Base-by-base conservation (phyloP, 2,113 vertebrate species). In the Echinops telfairi region DNA sequence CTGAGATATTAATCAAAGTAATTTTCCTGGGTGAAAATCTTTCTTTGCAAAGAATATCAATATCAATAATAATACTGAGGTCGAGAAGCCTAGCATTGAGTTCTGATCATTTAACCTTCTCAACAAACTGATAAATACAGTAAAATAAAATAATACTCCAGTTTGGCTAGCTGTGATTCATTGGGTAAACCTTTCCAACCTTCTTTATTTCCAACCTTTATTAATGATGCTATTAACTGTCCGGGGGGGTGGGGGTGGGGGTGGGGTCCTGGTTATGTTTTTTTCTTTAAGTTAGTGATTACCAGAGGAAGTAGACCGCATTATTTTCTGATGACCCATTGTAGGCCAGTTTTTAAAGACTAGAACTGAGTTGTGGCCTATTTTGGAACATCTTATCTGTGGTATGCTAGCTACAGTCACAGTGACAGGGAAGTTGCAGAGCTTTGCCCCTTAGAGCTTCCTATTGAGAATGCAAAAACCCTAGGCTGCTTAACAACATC, bases 151-250 rank as follows among this genome's bases (percentile, higher is more conserved):
- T 88, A 95, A 71, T 2, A 58, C 80, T 76, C 76, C 64, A 31
- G 27, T 58, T 79, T 58, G 31, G 81, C 76, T 92, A 64, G 82
- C 8, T 91, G 47, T 81, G 93, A 43, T 40, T 96, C 93, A 47
- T 0, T 88, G 79, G 0, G 29, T 76, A 81, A 73, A 83, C 31
- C 75, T 94, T 80, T 80, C 29, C 94, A 75, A 93, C 73, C 47
- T 88, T 85, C 88, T 60, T 92, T 75, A n/a, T n/a, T n/a, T n/a
- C n/a, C n/a, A n/a, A n/a, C 84, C 95, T 92, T 95, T 94, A 78
- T 96, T 95, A 95, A 76, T 92, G 70, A 88, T 57, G 93, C 90
- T 89, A 94, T 93, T 94, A 97, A 90, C 75, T 96, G 81, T 87
- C 76, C 93, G 60, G 90, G 70, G 76, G 47, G 89, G 78, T n/a